Base-by-base conservation (phyloP, 1,140 invertebrate genomes). In the Littorina saxatilis region DNA sequence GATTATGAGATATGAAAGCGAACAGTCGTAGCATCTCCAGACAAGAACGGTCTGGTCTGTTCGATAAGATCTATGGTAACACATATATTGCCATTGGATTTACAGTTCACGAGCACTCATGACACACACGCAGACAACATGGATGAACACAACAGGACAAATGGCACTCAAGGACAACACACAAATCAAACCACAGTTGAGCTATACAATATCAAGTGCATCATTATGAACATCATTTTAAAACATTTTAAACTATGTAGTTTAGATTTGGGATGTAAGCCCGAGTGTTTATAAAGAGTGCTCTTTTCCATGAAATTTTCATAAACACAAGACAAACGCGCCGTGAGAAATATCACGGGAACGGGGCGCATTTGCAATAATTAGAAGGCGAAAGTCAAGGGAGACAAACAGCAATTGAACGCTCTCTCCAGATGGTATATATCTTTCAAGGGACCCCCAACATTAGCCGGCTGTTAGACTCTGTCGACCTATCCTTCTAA, bases 281-380 rank as follows among this genome's bases (percentile, higher is more conserved):
- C 93, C 93, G 93, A 93, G 93, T 93, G 93, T 93, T 93, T 93
- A 93, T 91, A 92, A 93, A 93, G 89, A 93, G 91, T 93, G 93
- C 93, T 93, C 93, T 93, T 93, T 93, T 93, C 93, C 93, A 90
- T 88, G 89, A 88, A 92, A 93, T 93, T 92, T 93, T 92, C 90
- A 91, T 93, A 92, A 93, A 93, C 93, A 93, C 93, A 93, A 93
- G 93, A 93, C 93, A 93, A 93, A 92, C 91, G 90, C 78, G 80
- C 80, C 47, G 70, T 61, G 50, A 74, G 15, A 76, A 88, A 89
- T 82, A 80, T 83, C 85, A 82, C 79, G 74, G 85, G 84, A 86
- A 88, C n/a, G 85, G 70, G 81, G 88, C 90, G 91, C 90, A 93
- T 92, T 92, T 93, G 92, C 92, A 93, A 91, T 88, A 91, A 89